Conservation (phyloP, 2,888 invertebrate species). For the Lepidochitona cinerea region DNA sequence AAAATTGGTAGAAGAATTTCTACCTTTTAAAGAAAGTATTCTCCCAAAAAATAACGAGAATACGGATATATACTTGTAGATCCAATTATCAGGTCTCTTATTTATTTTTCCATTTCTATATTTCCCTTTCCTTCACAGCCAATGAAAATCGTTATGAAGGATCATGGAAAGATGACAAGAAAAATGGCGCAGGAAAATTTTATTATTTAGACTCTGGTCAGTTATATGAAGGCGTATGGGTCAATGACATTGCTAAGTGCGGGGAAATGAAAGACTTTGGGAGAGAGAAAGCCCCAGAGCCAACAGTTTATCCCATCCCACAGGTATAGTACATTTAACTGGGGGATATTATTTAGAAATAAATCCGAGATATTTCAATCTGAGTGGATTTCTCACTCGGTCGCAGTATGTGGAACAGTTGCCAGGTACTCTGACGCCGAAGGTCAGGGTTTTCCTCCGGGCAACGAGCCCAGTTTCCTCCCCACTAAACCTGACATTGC, state of each 20-base stretch:
- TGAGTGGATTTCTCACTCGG: no score
- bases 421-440: no score
- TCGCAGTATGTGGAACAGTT: no score
- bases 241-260: slow-evolving; percentile 70
- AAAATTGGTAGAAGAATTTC: no score
- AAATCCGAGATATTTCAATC: background rate
- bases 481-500: no score
- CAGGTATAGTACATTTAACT: no score
- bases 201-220: slow-evolving; percentile 70
- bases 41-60: background rate
- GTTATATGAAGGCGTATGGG: slow-evolving; percentile 70
- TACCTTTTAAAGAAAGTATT: no score
- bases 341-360: background rate
- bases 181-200: slow-evolving; percentile 71
- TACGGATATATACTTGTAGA: background rate
- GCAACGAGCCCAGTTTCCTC: no score
- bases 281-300: slow-evolving; percentile 65
- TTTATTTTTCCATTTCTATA: background rate
- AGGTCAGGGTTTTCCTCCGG: background rate
- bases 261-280: slow-evolving; percentile 70
- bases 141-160: slow-evolving; percentile 72
- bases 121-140: slow-evolving; percentile 40
- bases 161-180: slow-evolving; percentile 69
- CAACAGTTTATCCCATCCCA: slow-evolving; percentile 68
- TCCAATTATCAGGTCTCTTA: background rate